These are phyloP conservation scores for Melanotaenia maccullochi DNA, from an alignment of 2,797 vertebrate species.

Conservation along the genomic window DNA sequence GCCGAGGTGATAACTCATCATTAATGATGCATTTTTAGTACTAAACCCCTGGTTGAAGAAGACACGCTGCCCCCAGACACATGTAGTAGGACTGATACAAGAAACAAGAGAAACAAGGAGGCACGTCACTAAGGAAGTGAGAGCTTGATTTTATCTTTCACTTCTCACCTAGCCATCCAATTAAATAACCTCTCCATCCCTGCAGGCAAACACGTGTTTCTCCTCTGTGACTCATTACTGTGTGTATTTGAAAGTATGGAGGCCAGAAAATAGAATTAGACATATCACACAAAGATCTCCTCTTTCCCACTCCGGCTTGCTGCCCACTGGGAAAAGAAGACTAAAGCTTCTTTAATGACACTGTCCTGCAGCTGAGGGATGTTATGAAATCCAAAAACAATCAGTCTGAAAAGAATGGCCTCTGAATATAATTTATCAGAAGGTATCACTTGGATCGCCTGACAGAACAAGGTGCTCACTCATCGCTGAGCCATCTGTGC, in stretches of 20 bases:
- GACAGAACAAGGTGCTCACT: neutral
- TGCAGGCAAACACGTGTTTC: conserved; percentile 14
- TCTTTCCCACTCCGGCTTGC: conserved; percentile 3
- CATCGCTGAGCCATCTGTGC: neutral
- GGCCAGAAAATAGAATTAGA: conserved; percentile 50
- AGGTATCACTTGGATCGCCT: neutral
- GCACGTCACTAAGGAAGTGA: conserved; percentile 23
- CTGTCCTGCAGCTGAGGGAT: conserved; percentile 19
- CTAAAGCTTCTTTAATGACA: conserved; percentile 20
- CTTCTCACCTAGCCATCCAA: conserved; percentile 40
- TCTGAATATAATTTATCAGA: conserved; percentile 17
- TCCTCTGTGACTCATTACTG: conserved; percentile 56
- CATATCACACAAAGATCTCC: conserved; percentile 18
- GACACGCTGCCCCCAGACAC: conserved; percentile 5
- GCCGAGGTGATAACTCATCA: conserved; percentile 21
- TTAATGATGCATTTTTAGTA: conserved; percentile 24
- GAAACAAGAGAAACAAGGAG: conserved; percentile 21
- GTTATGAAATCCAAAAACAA: conserved; percentile 35
- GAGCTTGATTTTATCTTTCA: conserved; percentile 37
- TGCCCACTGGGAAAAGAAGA: conserved; percentile 15
- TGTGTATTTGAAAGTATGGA: conserved; percentile 28
- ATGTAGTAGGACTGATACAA: conserved; percentile 12
- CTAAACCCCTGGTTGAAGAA: conserved; percentile 13
- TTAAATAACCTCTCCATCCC: conserved; percentile 45
- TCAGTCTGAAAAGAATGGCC: conserved; percentile 7